Evolutionary conservation across 1,140 invertebrate genomes (phyloP).

Genomic region (Drosophila sulfurigaster): DNA sequence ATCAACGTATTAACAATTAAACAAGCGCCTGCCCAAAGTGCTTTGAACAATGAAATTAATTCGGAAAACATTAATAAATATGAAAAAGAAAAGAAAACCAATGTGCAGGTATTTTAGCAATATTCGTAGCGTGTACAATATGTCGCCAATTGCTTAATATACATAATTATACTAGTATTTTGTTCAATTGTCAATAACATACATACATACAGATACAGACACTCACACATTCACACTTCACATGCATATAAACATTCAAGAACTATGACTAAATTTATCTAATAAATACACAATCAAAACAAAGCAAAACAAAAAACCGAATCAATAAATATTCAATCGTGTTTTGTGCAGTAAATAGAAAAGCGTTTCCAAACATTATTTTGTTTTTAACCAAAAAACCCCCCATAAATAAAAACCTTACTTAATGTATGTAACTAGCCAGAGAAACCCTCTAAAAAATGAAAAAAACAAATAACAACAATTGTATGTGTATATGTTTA

Average conservation of each 20-base stretch:
- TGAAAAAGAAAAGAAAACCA: slow-evolving; percentile 22
- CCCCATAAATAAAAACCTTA: slow-evolving; percentile 20
- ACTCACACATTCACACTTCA: slow-evolving; percentile 51
- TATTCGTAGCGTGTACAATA: slow-evolving; percentile 80
- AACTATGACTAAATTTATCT: slow-evolving; percentile 42
- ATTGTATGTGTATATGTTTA: slow-evolving; percentile 59
- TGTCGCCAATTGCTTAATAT: slow-evolving; percentile 70
- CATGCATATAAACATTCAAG: slow-evolving; percentile 77
- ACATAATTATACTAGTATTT: slow-evolving; percentile 57
- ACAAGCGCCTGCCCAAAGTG: slow-evolving; percentile 77
- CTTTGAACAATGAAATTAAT: slow-evolving; percentile 51
- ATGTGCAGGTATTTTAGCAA: slow-evolving; percentile 80
- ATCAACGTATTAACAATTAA: slow-evolving; percentile 71
- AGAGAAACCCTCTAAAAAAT: slow-evolving; percentile 15
- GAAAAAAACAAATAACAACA: slow-evolving; percentile 46
- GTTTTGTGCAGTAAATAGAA: slow-evolving; percentile 58
- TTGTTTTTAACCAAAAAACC: slow-evolving; percentile 41
- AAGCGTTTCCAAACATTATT: slow-evolving; percentile 55
- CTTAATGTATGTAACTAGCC: slow-evolving; percentile 40
- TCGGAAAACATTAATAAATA: slow-evolving; percentile 14
- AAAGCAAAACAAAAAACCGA: slow-evolving; percentile 48
- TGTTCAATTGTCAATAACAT: slow-evolving; percentile 45
- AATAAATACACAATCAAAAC: slow-evolving; percentile 47
- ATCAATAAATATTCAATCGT: slow-evolving; percentile 25
- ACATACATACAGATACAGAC: slow-evolving; percentile 33